These are phyloP conservation scores for Notarius quadriscutis DNA, from an alignment of 2,113 vertebrate genomes.

Conservation along the genomic window DNA sequence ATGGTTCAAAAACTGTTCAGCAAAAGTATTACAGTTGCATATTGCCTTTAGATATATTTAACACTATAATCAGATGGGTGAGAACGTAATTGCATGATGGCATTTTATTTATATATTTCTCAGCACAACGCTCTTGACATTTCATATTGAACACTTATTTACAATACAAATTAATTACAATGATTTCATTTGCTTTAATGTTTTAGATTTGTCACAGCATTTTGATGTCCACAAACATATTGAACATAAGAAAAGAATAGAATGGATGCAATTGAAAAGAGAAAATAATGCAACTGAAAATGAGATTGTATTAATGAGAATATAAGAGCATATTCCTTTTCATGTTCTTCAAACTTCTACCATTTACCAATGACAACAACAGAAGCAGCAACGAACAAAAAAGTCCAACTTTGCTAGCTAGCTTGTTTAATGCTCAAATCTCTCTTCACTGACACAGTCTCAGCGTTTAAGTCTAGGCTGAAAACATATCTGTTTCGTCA, in stretches of 20 bases:
- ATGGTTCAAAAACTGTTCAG: not conserved
- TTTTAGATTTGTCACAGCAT: not conserved
- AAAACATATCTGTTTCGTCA: too few species aligned
- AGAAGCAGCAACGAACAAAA: not conserved
- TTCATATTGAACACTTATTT: not conserved
- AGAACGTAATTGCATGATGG: not conserved
- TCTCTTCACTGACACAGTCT: too few species aligned
- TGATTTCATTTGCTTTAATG: not conserved
- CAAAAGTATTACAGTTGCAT: not conserved
- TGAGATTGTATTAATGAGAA: not conserved
- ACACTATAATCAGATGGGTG: not conserved
- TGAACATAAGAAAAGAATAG: too few species aligned
- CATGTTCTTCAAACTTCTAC: not conserved
- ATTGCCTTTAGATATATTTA: constrained; percentile 4
- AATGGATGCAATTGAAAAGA: too few species aligned
- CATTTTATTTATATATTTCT: not conserved
- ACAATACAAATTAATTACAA: not conserved
- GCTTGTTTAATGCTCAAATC: not conserved
- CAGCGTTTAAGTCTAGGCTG: too few species aligned
- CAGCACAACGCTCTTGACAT: not conserved
- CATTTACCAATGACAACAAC: not conserved
- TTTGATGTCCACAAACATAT: not conserved
- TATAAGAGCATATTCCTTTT: not conserved
- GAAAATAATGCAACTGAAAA: not conserved
- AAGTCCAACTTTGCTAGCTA: not conserved